Conservation (phyloP, 37 sponge, comb jelly and placozoan species). For the Bolinopsis microptera region DNA sequence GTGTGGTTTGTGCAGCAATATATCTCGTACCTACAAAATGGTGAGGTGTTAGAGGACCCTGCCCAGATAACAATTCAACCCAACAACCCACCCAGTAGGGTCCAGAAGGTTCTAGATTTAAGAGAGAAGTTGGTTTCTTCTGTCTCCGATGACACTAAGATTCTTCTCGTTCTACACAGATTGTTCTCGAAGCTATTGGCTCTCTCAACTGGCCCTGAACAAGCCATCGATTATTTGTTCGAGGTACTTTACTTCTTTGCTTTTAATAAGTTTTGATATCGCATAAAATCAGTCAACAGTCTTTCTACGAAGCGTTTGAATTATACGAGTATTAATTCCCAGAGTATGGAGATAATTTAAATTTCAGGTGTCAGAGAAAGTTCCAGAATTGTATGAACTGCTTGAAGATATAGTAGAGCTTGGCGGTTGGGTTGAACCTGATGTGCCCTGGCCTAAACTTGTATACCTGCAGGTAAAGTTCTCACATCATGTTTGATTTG, state of each 20-base stretch:
- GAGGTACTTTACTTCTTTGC: too few relatives aligned
- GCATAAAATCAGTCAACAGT: too few relatives aligned
- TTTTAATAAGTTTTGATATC: too few relatives aligned
- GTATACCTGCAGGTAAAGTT: neutral
- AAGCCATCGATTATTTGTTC: neutral
- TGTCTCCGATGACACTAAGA: neutral
- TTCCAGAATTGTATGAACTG: neutral
- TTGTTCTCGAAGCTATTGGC: neutral
- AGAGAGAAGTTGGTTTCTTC: neutral
- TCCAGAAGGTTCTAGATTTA: neutral
- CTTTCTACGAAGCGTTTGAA: too few relatives aligned
- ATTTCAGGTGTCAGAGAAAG: neutral
- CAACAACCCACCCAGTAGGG: neutral
- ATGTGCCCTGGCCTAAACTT: constrained; percentile 35
- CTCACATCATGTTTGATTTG: too few relatives aligned
- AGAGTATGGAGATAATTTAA: too few relatives aligned
- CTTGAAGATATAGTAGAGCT: constrained; percentile 13
- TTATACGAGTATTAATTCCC: too few relatives aligned
- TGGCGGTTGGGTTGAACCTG: constrained; percentile 44
- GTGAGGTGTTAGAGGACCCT: neutral
- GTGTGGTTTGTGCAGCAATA: constrained; percentile 28
- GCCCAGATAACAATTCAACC: neutral
- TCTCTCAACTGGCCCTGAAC: neutral
- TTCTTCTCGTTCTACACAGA: neutral
- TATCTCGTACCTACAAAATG: neutral